These are phyloP conservation scores for Girardinichthys multiradiatus DNA, from an alignment of 2,113 vertebrate species.

Conservation along the genomic window DNA sequence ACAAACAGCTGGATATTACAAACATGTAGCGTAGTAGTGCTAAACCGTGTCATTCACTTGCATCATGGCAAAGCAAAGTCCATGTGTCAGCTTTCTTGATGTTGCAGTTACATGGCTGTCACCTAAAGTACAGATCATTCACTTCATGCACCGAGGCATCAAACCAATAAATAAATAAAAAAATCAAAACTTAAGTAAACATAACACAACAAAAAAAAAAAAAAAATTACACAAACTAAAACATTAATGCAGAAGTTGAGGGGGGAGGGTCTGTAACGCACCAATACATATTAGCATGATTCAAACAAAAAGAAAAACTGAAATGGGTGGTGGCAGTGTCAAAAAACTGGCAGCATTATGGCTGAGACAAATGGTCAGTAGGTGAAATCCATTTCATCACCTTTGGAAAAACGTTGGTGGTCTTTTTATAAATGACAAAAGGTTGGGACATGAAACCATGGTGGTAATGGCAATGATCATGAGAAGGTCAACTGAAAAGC, in stretches of 20 bases:
- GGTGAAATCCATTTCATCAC: slow-evolving; percentile 88
- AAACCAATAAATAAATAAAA: slow-evolving; percentile 69
- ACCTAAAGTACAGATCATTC: slow-evolving; percentile 69
- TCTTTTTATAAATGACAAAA: slow-evolving; percentile 70
- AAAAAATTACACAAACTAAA: slow-evolving; percentile 36
- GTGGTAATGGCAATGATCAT: slow-evolving; percentile 83
- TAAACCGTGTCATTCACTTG: slow-evolving; percentile 42
- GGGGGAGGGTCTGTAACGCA: slow-evolving; percentile 60
- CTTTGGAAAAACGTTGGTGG: slow-evolving; percentile 79
- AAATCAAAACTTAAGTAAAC: slow-evolving; percentile 23
- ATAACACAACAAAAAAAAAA: slow-evolving; percentile 32
- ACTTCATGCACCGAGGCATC: slow-evolving; percentile 80
- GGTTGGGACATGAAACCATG: slow-evolving; percentile 66
- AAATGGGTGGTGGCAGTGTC: slow-evolving; percentile 84
- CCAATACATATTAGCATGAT: slow-evolving; percentile 72
- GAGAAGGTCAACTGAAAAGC: slow-evolving; percentile 78
- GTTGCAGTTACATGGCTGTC: slow-evolving; percentile 57
- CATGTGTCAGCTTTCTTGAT: slow-evolving; percentile 73
- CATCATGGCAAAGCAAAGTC: slow-evolving; percentile 66
- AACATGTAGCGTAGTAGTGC: slow-evolving; percentile 22
- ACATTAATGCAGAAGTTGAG: slow-evolving; percentile 63
- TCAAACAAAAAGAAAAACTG: slow-evolving; percentile 81
- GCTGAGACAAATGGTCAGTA: slow-evolving; percentile 89
- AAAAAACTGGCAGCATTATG: slow-evolving; percentile 85
- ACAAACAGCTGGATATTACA: slow-evolving; percentile 17